These are phyloP conservation scores for Pteropus rufus DNA, from an alignment of 2,797 vertebrate genomes.

Conservation along the genomic window DNA sequence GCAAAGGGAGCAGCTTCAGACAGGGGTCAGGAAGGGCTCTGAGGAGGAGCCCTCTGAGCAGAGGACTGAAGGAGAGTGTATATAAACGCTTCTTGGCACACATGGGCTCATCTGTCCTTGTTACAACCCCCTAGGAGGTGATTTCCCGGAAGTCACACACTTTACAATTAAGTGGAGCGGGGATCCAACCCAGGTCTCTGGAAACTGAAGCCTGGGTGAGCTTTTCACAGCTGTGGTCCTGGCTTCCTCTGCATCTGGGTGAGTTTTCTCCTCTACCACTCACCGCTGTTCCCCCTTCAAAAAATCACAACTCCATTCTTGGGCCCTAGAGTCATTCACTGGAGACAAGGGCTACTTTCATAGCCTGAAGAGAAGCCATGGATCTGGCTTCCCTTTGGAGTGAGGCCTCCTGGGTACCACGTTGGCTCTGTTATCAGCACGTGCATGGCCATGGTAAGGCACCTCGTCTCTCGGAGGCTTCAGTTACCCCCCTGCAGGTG, in stretches of 20 bases:
- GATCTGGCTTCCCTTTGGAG: neutral
- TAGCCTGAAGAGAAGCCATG: fast-evolving
- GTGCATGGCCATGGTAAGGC: neutral
- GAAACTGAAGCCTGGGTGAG: neutral
- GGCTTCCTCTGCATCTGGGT: neutral
- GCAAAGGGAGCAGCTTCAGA: neutral
- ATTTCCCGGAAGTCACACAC: neutral
- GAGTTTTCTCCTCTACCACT: fast-evolving
- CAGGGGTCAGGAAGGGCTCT: neutral
- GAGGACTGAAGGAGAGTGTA: neutral
- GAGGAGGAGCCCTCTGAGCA: neutral
- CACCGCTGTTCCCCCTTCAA: neutral
- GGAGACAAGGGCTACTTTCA: neutral
- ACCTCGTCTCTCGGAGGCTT: neutral
- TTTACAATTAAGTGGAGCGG: fast-evolving
- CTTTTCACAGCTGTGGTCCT: neutral
- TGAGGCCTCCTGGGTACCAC: neutral
- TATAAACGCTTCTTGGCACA: fast-evolving
- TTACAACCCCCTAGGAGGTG: neutral
- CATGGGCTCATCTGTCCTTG: neutral
- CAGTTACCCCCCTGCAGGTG: no score
- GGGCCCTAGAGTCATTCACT: neutral
- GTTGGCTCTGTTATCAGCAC: fast-evolving
- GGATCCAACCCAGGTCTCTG: neutral
- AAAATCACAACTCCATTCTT: neutral